Conservation (phyloP, 2,113 vertebrate genomes). For the Origma solitaria region DNA sequence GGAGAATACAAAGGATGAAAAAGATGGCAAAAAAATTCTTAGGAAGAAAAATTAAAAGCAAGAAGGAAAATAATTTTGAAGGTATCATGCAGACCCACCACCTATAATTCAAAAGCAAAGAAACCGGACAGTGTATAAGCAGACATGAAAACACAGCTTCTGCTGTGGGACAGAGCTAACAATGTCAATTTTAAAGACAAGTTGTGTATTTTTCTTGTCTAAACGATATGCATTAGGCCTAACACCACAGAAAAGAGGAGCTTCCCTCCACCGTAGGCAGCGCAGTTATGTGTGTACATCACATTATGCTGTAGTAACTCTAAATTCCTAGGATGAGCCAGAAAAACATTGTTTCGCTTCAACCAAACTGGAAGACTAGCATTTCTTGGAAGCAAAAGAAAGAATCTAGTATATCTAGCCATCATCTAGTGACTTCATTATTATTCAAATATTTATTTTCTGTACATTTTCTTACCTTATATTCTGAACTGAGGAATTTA, state of each 20-base stretch:
- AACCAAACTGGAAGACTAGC: not conserved
- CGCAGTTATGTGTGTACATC: not conserved
- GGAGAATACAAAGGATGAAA: not conserved
- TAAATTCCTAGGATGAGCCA: not conserved
- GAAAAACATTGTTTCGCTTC: not conserved
- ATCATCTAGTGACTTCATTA: not conserved
- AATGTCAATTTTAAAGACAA: not conserved
- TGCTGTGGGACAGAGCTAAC: not conserved
- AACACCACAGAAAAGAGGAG: not conserved
- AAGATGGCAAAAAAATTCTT: not conserved
- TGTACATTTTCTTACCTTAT: conserved; percentile 64
- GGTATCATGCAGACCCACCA: not conserved
- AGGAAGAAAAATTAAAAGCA: not conserved
- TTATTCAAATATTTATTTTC: not conserved
- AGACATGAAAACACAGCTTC: not conserved
- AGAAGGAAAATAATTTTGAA: not conserved
- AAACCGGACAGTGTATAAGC: not conserved
- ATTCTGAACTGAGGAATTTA: conserved; percentile 64
- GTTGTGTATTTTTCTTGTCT: not conserved
- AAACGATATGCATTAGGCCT: not conserved
- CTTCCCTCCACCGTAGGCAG: not conserved
- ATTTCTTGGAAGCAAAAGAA: not conserved
- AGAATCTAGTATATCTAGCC: not conserved
- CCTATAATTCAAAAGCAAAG: not conserved
- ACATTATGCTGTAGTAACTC: not conserved